Conservation (phyloP, 1,140 invertebrate genomes). For the Bombus pascuorum region DNA sequence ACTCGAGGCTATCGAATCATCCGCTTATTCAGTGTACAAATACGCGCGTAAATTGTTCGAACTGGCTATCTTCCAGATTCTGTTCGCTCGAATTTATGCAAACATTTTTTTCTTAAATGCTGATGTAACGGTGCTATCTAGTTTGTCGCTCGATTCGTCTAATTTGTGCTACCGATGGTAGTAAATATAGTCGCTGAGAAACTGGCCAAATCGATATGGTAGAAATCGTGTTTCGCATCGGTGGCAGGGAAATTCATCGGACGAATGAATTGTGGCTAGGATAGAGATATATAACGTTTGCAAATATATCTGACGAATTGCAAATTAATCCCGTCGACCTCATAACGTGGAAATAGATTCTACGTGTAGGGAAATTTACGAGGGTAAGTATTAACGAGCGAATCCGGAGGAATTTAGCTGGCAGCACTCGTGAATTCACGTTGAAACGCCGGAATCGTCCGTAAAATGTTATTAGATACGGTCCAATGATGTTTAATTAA, state of each 20-base stretch:
- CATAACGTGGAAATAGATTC: conserved; percentile 50
- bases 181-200: not conserved
- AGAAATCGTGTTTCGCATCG: not conserved
- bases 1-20: not conserved
- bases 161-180: too few relatives aligned
- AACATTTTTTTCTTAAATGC: not conserved
- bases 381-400: conserved; percentile 20
- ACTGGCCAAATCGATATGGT: not conserved
- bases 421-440: not conserved
- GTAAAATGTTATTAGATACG: conserved; percentile 1
- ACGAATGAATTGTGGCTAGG: not conserved
- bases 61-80: conserved; percentile 22
- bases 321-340: conserved; percentile 46
- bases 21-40: not conserved
- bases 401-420: conserved; percentile 7
- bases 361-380: conserved; percentile 40
- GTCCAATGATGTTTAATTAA: conserved; percentile 1
- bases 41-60: conserved; percentile 4
- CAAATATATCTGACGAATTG: conserved; percentile 37
- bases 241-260: not conserved
- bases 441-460: not conserved
- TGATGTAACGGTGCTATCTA: conserved; percentile 1
- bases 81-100: conserved; percentile 6
- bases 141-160: not conserved
- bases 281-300: conserved; percentile 11